Conservation (phyloP, 2,113 vertebrate genomes). For the Lophotis ruficrista region DNA sequence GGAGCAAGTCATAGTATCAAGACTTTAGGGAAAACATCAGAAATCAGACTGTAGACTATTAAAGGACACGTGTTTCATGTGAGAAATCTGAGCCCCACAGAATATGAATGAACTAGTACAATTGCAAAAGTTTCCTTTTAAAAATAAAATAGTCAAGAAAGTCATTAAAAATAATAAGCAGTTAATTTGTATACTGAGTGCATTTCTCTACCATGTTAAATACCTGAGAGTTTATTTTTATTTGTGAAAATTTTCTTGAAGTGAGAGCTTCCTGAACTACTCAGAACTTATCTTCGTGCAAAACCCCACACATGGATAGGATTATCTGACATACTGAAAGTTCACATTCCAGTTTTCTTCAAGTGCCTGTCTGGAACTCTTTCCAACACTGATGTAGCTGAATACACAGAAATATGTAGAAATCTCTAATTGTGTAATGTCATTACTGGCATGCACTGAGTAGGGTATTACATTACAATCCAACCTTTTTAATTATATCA, state of each 20-base stretch:
- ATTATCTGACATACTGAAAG: neutral
- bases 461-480: neutral
- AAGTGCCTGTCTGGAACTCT: neutral
- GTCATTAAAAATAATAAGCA: neutral
- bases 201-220: neutral
- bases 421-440: neutral
- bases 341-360: neutral
- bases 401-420: neutral
- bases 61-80: neutral
- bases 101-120: neutral
- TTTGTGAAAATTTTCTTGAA: neutral
- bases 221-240: neutral
- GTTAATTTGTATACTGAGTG: neutral
- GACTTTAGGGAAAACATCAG: neutral
- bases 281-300: neutral
- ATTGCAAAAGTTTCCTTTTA: neutral
- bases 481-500: slow-evolving; percentile 26
- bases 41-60: neutral
- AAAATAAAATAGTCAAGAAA: neutral
- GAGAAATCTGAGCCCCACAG: neutral
- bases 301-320: neutral
- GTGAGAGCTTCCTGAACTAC: neutral
- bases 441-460: neutral
- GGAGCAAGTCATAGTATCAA: neutral
- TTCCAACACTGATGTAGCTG: neutral